phyloP scores from a whole-genome alignment of 1,140 invertebrate genomes.

The Fopius arisanus region DNA sequence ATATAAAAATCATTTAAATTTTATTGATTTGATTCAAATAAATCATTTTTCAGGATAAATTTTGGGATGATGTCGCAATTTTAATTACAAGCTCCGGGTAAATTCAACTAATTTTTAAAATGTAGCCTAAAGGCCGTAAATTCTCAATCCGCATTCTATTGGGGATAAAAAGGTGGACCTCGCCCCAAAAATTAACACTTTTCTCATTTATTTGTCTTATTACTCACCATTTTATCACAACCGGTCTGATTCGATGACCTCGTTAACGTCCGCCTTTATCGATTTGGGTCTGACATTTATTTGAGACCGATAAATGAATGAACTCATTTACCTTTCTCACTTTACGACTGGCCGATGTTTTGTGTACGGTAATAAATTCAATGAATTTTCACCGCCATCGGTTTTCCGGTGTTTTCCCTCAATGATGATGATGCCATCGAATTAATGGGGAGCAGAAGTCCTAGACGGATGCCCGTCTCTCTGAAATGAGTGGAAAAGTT shows the following conservation, averaged over 20 bases:
- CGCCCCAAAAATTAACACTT: not conserved
- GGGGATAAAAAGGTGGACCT: conserved; percentile 36
- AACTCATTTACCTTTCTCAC: not conserved
- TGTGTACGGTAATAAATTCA: not conserved
- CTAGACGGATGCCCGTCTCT: too few species aligned
- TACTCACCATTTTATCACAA: conserved; percentile 32
- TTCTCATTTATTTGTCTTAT: conserved; percentile 12
- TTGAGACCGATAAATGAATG: not conserved
- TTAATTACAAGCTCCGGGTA: too few species aligned
- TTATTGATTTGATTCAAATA: too few species aligned
- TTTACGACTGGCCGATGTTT: not conserved
- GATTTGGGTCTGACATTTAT: conserved; percentile 44
- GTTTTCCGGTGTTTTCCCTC: not conserved
- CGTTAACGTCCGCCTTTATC: conserved; percentile 59
- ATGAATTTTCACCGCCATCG: not conserved
- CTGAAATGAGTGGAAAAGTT: too few species aligned
- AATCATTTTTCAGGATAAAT: too few species aligned
- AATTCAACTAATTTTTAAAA: not conserved
- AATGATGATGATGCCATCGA: conserved; percentile 15
- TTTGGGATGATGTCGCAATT: too few species aligned
- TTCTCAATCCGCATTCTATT: not conserved
- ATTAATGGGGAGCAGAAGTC: not conserved
- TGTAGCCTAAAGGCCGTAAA: not conserved
- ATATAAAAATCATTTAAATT: too few species aligned
- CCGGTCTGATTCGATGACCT: conserved; percentile 55